Percentiles rank a stretch among this genome's conserved stretches.
phyloP scores from a whole-genome alignment of 1,140 invertebrate genomes.

The Neelides sp. region DNA sequence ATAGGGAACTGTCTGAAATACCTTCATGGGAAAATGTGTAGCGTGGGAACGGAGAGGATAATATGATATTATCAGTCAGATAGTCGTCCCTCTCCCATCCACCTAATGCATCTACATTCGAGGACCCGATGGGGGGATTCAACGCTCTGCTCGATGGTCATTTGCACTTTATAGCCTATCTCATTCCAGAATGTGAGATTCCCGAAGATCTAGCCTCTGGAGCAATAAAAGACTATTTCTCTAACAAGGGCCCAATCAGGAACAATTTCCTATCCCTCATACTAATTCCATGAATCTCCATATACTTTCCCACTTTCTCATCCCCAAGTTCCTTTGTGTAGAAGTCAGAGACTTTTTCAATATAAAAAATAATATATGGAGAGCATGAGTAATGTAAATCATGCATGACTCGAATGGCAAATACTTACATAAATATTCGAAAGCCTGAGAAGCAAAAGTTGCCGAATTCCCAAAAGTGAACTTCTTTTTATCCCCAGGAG shows the following conservation, averaged over 20 bases:
- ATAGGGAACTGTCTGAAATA: constrained; percentile 15
- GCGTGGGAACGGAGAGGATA: constrained; percentile 23
- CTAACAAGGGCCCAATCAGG: no score
- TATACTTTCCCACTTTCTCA: no score
- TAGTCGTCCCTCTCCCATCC: background rate
- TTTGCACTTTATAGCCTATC: constrained; percentile 10
- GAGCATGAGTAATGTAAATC: no score
- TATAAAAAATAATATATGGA: no score
- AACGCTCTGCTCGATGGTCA: background rate
- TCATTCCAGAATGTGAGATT: no score
- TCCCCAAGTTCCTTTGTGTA: no score
- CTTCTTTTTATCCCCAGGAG: background rate
- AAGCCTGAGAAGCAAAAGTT: constrained; percentile 20
- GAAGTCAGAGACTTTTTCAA: no score
- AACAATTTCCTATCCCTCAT: no score
- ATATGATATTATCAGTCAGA: constrained; percentile 18
- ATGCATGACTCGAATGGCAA: constrained; percentile 14
- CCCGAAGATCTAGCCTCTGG: no score
- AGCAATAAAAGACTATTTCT: no score
- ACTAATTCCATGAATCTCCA: no score
- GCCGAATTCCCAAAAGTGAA: constrained; percentile 16
- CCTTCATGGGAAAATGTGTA: constrained; percentile 26
- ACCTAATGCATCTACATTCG: no score
- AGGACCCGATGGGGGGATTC: background rate
- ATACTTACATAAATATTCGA: constrained; percentile 15